Evolutionary conservation across 2,113 vertebrate genomes (phyloP), one percentile per base, ranked within the genome.

Genomic region (Vireo altiloquus): DNA sequence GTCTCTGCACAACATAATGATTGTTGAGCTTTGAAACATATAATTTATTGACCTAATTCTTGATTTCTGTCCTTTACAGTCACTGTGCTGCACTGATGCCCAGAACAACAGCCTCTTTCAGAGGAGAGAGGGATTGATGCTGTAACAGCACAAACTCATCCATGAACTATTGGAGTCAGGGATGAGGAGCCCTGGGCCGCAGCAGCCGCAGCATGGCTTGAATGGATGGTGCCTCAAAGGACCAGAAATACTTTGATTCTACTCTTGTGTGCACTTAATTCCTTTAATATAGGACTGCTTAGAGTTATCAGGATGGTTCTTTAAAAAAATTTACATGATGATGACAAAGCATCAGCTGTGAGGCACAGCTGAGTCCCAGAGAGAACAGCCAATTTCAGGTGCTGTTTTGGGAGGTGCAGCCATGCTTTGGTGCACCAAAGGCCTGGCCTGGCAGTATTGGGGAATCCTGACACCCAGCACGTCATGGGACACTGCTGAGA

Each of bases 391-490:
- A 22, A 19, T 23, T 60, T 47, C 31, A 33, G 28, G 50, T 39
- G 57, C 35, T 39, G 13, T 10, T 27, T 37, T 46, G 37, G 30
- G 37, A 50, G 52, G 9, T 49, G 16, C 46, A n/a, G 14, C 53
- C 6, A 1, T 54, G 47, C 18, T 11, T 10, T 44, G 46, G 20
- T 21, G 56, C 50, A 35, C 4, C 31, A n/a, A 59, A 57, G 46
- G 5, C 52, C 57, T n/a, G 18, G n/a, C 9, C 47, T 4, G 3
- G 27, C 28, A 39, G 15, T 1, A 2, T 5, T 4, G 11, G 23
- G 35, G 39, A 78, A 63, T 50, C 52, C 59, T 53, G 44, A 53
- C n/a, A 27, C 18, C 2, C 2, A 39, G 33, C 11, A 18, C 1
- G 0, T 56, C 30, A 7, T 13, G 50, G 66, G n/a, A 3, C 40